These are phyloP conservation scores for Eudyptes chrysolophus DNA, from an alignment of 2,113 vertebrate species.

Conservation along the genomic window DNA sequence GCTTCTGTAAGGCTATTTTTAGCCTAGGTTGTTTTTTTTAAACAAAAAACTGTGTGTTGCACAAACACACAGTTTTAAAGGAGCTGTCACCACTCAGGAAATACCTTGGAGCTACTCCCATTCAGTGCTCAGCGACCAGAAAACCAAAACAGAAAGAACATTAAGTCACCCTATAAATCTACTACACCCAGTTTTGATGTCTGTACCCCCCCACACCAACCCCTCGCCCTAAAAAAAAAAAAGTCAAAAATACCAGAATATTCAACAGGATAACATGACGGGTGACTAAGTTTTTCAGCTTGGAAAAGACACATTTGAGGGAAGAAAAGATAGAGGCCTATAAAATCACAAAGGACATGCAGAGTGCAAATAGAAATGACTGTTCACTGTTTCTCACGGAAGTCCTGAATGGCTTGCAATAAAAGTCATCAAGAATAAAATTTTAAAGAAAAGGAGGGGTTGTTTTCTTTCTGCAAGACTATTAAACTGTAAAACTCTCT, in stretches of 20 bases:
- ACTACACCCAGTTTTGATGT: neutral
- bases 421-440: neutral
- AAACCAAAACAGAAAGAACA: neutral
- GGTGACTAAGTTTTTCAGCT: neutral
- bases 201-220: neutral
- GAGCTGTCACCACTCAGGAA: neutral
- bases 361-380: neutral
- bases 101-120: neutral
- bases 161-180: neutral
- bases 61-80: neutral
- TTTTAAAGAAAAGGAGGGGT: neutral
- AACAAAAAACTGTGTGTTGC: neutral
- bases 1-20: neutral
- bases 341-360: neutral
- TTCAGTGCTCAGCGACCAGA: neutral
- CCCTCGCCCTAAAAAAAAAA: neutral
- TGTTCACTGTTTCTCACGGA: rapidly evolving
- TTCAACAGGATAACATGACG: neutral
- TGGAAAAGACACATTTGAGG: neutral
- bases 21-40: neutral
- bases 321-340: neutral
- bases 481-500: neutral
- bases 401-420: neutral
- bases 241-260: neutral
- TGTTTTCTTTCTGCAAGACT: neutral